A percentile compares a stretch with the other conserved stretches of the same genome.
Evolutionary conservation across 2,888 invertebrate species (phyloP).

Genomic region (Marasmarcha lunaedactyla): DNA sequence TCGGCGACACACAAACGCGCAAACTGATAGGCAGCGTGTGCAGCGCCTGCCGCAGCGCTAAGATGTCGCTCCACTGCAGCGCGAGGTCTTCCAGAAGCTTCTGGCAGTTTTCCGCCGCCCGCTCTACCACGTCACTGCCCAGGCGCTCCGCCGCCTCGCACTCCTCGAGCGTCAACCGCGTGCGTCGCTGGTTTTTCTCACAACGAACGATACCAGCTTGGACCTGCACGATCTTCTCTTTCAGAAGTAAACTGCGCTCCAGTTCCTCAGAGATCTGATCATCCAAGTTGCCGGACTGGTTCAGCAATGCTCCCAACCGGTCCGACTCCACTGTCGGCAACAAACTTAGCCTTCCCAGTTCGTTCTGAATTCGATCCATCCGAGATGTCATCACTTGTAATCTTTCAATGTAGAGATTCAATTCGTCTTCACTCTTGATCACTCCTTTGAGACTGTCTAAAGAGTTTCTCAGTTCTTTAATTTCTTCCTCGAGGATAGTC

Average conservation of each 20-base stretch:
- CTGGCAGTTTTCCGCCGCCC: constrained; percentile 80
- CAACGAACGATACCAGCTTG: constrained; percentile 78
- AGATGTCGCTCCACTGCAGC: constrained; percentile 82
- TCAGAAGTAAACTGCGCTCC: constrained; percentile 79
- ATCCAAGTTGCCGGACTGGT: constrained; percentile 78
- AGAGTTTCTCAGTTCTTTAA: constrained; percentile 78
- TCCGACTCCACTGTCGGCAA: constrained; percentile 82
- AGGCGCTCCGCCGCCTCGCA: constrained; percentile 80
- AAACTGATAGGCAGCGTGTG: constrained; percentile 83
- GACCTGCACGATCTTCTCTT: constrained; percentile 79
- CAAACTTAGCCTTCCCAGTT: constrained; percentile 80
- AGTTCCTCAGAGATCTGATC: constrained; percentile 81
- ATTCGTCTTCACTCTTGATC: constrained; percentile 85
- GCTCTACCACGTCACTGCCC: constrained; percentile 82
- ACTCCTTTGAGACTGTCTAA: constrained; percentile 81
- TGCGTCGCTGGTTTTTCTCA: constrained; percentile 75
- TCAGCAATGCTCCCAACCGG: constrained; percentile 77
- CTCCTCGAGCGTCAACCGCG: constrained; percentile 75
- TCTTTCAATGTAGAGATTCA: constrained; percentile 83
- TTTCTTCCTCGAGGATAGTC: constrained; percentile 79
- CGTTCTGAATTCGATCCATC: constrained; percentile 83
- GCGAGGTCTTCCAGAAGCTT: constrained; percentile 77
- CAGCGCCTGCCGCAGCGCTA: constrained; percentile 79
- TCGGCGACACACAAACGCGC: constrained; percentile 81
- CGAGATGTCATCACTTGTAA: constrained; percentile 81